Evolutionary conservation across 35 echinoderm and acorn worm species (phyloP), one percentile per base, ranked within the genome.

Genomic region (Anneissia japonica): DNA sequence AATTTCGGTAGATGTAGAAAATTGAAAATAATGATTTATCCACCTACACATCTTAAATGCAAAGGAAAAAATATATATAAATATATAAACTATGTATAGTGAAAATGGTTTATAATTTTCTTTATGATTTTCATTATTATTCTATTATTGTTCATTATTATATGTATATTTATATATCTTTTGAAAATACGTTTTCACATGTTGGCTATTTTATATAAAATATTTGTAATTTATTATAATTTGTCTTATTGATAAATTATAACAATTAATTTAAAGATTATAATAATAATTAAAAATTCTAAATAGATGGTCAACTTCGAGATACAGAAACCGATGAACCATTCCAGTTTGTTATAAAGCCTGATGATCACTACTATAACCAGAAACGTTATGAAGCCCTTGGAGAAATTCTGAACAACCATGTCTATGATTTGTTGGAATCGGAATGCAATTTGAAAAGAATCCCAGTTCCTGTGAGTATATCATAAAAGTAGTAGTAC

Each of bases 381-480:
- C 96, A 99, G 79, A 77, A 74, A 33, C 75, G 91, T 30, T 99
- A 99, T 81, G 96, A 99, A 72, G 92, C 96, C 38, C 56, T 99
- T 1, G 96, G 96, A 41, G 90, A 92, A 80, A 75, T 99, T 84
- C 89, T 99, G 40, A 99, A 92, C 0, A 55, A 99, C 31, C 41
- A 94, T 84, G 82, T 99, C n/a, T 99, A 91, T 80, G 17, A 87
- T n/a, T 84, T 94, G 0, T 74, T 99, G 46, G 96, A 94, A 30
- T 83, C 88, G 77, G 89, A 91, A 39, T 74, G 45, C 31, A 75
- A 84, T 0, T 84, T 99, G 17, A 82, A 91, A 75, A 91, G 72
- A 94, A 84, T 91, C 41, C 17, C 77, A 64, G 74, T 99, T 3
- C 92, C 92, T 83, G 90, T 89, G 80, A 90, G 91, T 88, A 13